phyloP scores from a whole-genome alignment of 2,888 invertebrate species.

The Oscheius sp. region DNA sequence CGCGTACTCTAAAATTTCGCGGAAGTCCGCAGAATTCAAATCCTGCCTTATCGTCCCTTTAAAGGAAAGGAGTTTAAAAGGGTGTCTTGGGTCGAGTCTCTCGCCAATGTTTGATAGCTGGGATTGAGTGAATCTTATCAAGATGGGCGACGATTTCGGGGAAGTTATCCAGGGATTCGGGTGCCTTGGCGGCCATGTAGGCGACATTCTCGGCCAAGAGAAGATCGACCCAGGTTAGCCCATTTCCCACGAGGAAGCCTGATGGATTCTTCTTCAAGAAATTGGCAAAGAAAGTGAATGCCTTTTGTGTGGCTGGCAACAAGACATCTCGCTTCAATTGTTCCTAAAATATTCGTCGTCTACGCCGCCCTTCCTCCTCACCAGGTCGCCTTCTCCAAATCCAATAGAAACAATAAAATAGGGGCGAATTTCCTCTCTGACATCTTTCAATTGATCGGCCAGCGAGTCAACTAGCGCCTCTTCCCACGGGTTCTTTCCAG shows the following conservation, averaged over 20 bases:
- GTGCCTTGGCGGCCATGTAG: not conserved
- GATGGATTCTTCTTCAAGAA: constrained; percentile 46
- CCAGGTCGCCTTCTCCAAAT: constrained; percentile 51
- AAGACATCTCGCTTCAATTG: constrained; percentile 49
- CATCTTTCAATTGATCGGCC: constrained; percentile 60
- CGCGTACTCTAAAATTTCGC: too few species aligned
- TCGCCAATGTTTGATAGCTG: constrained; percentile 62
- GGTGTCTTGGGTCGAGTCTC: constrained; percentile 60
- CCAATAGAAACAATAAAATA: constrained; percentile 51
- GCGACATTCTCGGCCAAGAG: constrained; percentile 49
- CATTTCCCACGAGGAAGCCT: constrained; percentile 60
- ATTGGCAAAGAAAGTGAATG: constrained; percentile 54
- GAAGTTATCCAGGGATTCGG: constrained; percentile 6
- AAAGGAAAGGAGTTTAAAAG: constrained; percentile 15
- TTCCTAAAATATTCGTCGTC: constrained; percentile 9
- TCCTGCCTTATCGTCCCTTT: too few species aligned
- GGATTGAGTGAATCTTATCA: constrained; percentile 62
- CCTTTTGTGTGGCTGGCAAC: constrained; percentile 58
- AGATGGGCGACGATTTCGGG: constrained; percentile 42
- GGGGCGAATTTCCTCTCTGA: constrained; percentile 43
- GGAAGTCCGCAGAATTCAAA: too few species aligned
- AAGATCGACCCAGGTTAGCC: constrained; percentile 63
- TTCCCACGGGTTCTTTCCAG: constrained; percentile 53
- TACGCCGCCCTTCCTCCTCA: not conserved
- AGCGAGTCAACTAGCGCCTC: constrained; percentile 56